Evolutionary conservation across 1,140 invertebrate genomes (phyloP).

Genomic region (Sipha flava): DNA sequence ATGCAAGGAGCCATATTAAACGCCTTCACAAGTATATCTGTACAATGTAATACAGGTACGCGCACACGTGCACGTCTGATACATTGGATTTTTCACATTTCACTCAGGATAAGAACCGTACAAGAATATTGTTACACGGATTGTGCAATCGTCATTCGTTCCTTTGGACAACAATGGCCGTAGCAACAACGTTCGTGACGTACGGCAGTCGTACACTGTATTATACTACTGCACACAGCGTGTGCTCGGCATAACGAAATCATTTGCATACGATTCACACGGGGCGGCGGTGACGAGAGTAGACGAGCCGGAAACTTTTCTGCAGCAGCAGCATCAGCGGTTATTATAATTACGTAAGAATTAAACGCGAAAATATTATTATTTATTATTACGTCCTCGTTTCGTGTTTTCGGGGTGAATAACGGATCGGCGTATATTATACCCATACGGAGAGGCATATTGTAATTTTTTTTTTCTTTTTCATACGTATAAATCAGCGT

Average conservation of each 20-base stretch:
- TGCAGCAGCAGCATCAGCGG: neutral
- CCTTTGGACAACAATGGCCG: neutral
- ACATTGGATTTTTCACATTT: neutral
- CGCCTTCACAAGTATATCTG: too few relatives aligned
- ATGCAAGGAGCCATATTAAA: too few relatives aligned
- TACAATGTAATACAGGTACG: too few relatives aligned
- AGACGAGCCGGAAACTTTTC: neutral
- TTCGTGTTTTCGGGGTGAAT: neutral
- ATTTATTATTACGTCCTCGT: neutral
- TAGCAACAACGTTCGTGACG: neutral
- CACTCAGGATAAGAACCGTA: neutral
- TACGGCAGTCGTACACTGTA: neutral
- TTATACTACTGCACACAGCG: neutral
- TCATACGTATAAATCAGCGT: neutral
- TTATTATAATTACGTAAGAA: neutral
- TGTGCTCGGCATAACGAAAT: neutral
- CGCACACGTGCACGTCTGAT: too few relatives aligned
- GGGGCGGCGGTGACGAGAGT: neutral
- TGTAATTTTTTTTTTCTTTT: too few relatives aligned
- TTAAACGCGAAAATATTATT: neutral
- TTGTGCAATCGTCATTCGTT: neutral
- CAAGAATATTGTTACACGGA: neutral
- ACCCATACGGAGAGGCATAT: too few relatives aligned
- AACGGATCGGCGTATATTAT: too few relatives aligned
- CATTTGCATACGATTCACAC: constrained; percentile 14